These are phyloP conservation scores for Sebastes nivosus DNA, from an alignment of 2,797 vertebrate species.

Conservation along the genomic window DNA sequence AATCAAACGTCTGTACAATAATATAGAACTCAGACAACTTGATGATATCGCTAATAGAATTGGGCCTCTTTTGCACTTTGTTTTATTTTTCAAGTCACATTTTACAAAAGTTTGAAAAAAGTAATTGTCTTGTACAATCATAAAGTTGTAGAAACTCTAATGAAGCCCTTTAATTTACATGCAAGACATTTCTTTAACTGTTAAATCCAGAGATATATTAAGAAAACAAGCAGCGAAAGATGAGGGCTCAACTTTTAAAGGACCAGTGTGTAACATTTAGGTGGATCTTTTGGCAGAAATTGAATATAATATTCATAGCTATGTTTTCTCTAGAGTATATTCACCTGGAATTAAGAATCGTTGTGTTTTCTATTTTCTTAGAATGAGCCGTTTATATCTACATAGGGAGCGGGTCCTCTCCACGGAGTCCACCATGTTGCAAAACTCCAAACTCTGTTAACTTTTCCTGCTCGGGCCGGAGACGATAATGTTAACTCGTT, in stretches of 20 bases:
- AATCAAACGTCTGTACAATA: not conserved
- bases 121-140: not conserved
- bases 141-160: not conserved
- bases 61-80: slow-evolving; percentile 6
- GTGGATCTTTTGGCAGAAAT: too few species aligned
- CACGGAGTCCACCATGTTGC: too few species aligned
- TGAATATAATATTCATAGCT: too few species aligned
- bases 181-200: not conserved
- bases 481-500: too few species aligned
- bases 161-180: slow-evolving; percentile 10
- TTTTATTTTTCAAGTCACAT: not conserved
- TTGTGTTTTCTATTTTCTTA: too few species aligned
- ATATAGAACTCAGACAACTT: not conserved
- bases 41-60: slow-evolving; percentile 7
- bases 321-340: too few species aligned
- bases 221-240: not conserved
- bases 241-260: not conserved
- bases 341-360: too few species aligned
- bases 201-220: not conserved
- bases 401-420: too few species aligned
- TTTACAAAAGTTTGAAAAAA: slow-evolving; percentile 1
- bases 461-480: too few species aligned
- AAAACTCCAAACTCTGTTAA: too few species aligned
- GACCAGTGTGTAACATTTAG: too few species aligned
- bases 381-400: too few species aligned